These are phyloP conservation scores for Leptarthrus brevirostris DNA, from an alignment of 2,888 invertebrate genomes.

Conservation along the genomic window DNA sequence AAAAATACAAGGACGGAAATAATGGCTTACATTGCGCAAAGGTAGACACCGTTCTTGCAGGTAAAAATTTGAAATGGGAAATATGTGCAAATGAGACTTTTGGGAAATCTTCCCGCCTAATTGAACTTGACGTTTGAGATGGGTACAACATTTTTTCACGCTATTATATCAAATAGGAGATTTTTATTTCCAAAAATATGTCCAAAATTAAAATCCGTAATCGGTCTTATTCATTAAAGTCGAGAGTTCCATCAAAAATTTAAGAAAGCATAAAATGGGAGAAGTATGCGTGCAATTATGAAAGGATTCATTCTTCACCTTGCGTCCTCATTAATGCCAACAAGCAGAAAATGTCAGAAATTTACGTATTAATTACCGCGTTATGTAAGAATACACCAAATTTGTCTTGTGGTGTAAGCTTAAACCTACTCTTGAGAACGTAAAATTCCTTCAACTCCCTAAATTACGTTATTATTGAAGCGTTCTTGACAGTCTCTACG, in stretches of 20 bases:
- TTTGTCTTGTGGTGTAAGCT: not conserved
- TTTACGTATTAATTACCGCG: not conserved
- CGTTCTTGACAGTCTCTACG: not conserved
- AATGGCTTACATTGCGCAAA: not conserved
- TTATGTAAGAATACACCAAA: not conserved
- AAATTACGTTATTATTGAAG: not conserved
- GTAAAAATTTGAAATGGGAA: slow-evolving; percentile 25
- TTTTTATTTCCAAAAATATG: not conserved
- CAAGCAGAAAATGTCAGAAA: not conserved
- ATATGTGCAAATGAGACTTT: slow-evolving; percentile 28
- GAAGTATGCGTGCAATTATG: too few relatives aligned
- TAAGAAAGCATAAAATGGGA: too few relatives aligned
- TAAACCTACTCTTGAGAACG: not conserved
- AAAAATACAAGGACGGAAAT: slow-evolving; percentile 20
- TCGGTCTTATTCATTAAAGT: too few relatives aligned
- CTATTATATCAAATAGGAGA: not conserved
- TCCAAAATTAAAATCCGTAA: too few relatives aligned
- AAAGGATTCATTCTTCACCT: too few relatives aligned
- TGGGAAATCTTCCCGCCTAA: slow-evolving; percentile 40
- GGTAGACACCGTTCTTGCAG: not conserved
- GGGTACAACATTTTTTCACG: not conserved
- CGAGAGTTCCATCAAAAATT: too few relatives aligned
- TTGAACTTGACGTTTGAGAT: slow-evolving; percentile 23
- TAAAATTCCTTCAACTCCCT: not conserved
- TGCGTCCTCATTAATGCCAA: too few relatives aligned